Evolutionary conservation across 2,797 vertebrate species (phyloP).

Genomic region (Cyclopterus lumpus): DNA sequence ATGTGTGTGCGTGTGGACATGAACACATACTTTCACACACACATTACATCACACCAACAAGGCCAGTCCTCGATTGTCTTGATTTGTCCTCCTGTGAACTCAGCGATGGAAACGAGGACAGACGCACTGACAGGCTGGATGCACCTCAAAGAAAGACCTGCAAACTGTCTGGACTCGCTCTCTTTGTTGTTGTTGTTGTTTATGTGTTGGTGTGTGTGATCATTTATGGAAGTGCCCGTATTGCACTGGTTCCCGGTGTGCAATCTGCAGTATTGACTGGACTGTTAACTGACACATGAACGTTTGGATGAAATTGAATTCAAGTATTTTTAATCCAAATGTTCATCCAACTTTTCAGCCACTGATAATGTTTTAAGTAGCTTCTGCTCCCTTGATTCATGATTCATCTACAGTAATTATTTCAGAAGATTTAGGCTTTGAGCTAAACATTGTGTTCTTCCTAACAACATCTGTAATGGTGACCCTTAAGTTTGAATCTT

Average conservation of each 20-base stretch:
- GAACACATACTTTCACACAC: slow-evolving; percentile 2
- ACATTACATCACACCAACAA: slow-evolving; percentile 13
- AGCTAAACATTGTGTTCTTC: slow-evolving; percentile 19
- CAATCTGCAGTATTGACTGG: slow-evolving; percentile 68
- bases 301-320: slow-evolving; percentile 28
- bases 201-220: neutral
- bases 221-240: slow-evolving; percentile 27
- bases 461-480: slow-evolving; percentile 19
- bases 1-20: neutral
- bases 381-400: slow-evolving; percentile 13
- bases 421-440: slow-evolving; percentile 19
- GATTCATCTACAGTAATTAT: slow-evolving; percentile 26
- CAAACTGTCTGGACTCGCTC: slow-evolving; percentile 10
- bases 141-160: slow-evolving; percentile 34
- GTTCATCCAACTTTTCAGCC: slow-evolving; percentile 9
- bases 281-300: slow-evolving; percentile 67
- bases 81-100: slow-evolving; percentile 15
- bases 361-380: slow-evolving; percentile 17
- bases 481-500: slow-evolving; percentile 33
- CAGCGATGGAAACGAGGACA: slow-evolving; percentile 23
- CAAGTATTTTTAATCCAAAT: slow-evolving; percentile 48
- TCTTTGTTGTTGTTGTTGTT: neutral
- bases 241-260: slow-evolving; percentile 34
- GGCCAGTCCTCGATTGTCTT: slow-evolving; percentile 13
- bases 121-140: slow-evolving; percentile 26